Percentiles rank a stretch among this genome's conserved stretches.
These are phyloP conservation scores for Melinaea marsaeus DNA, from an alignment of 2,888 invertebrate species.

Conservation along the genomic window DNA sequence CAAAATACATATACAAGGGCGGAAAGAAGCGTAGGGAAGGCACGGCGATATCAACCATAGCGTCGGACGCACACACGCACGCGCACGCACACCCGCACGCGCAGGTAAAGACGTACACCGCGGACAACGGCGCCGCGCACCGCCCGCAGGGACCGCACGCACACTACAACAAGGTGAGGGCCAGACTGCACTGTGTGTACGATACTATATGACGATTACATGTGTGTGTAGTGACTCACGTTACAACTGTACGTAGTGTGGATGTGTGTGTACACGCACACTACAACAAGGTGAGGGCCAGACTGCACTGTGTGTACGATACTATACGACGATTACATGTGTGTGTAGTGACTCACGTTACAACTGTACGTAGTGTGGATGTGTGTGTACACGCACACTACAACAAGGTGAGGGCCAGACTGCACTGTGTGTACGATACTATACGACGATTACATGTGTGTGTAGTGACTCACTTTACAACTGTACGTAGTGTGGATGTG, in stretches of 20 bases:
- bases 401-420: slow-evolving; percentile 73
- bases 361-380: too few species aligned
- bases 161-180: slow-evolving; percentile 94
- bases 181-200: slow-evolving; percentile 50
- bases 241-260: too few species aligned
- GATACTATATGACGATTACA: slow-evolving; percentile 2
- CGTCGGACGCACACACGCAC: slow-evolving; percentile 84
- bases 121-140: slow-evolving; percentile 91
- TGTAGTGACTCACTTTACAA: neutral
- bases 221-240: neutral
- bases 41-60: slow-evolving; percentile 76
- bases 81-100: slow-evolving; percentile 96
- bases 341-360: neutral
- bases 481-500: neutral
- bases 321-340: slow-evolving; percentile 5
- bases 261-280: neutral
- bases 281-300: slow-evolving; percentile 67
- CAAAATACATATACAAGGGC: slow-evolving; percentile 70
- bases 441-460: slow-evolving; percentile 9
- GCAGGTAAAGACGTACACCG: slow-evolving; percentile 97
- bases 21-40: slow-evolving; percentile 72
- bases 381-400: neutral
- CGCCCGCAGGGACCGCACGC: slow-evolving; percentile 87
- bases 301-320: slow-evolving; percentile 39
- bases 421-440: neutral